Evolutionary conservation across 2,888 invertebrate species (phyloP).

Genomic region (Corbicula japonica): DNA sequence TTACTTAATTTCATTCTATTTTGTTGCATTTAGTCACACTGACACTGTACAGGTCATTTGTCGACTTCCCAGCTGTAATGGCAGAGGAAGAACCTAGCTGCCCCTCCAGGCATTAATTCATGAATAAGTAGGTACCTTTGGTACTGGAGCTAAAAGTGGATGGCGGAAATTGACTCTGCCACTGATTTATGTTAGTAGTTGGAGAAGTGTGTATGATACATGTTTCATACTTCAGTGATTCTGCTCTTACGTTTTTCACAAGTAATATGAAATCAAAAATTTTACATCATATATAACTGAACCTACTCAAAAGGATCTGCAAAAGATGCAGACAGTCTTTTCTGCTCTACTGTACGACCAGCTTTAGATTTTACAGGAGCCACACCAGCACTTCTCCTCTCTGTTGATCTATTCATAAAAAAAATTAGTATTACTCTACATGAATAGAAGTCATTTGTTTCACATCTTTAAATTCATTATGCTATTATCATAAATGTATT

Average conservation of each 20-base stretch:
- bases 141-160: too few species aligned
- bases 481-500: background rate
- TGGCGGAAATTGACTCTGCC: background rate
- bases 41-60: too few species aligned
- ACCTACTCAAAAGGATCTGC: constrained; percentile 1
- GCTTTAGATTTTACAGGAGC: background rate
- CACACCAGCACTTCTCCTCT: background rate
- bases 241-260: background rate
- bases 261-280: too few species aligned
- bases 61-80: too few species aligned
- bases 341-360: background rate
- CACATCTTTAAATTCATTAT: background rate
- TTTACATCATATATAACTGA: background rate
- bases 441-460: background rate
- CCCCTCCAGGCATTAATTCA: too few species aligned
- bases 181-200: background rate
- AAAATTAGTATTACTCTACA: constrained; percentile 6
- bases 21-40: too few species aligned
- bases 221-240: background rate
- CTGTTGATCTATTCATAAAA: constrained; percentile 7
- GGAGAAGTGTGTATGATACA: too few species aligned
- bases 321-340: constrained; percentile 8
- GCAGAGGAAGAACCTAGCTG: too few species aligned
- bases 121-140: too few species aligned
- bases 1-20: too few species aligned